Conservation (phyloP, 2,797 vertebrate genomes). For the Champsocephalus gunnari region DNA sequence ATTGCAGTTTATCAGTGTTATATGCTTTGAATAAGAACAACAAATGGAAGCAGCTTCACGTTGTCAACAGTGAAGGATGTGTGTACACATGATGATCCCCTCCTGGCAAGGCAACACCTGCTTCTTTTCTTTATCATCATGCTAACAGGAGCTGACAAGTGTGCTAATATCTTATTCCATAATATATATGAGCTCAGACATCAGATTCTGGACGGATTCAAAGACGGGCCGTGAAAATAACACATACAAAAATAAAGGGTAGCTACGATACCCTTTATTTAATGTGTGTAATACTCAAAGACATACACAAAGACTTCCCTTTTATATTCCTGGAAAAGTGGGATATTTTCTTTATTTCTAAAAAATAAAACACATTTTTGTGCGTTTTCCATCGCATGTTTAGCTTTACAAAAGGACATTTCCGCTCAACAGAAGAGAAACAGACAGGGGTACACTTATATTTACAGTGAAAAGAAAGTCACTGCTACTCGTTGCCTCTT, state of each 20-base stretch:
- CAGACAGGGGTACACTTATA: neutral
- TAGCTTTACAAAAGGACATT: slow-evolving; percentile 12
- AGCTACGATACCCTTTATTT: neutral
- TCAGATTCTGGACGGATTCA: neutral
- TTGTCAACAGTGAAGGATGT: slow-evolving; percentile 62
- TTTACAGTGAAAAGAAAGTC: slow-evolving; percentile 26
- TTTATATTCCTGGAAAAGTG: slow-evolving; percentile 36
- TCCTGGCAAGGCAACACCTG: slow-evolving; percentile 74
- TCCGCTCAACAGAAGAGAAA: slow-evolving; percentile 31
- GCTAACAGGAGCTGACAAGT: slow-evolving; percentile 66
- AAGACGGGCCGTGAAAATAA: neutral
- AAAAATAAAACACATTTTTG: slow-evolving; percentile 42
- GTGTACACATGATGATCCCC: slow-evolving; percentile 64
- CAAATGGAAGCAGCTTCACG: slow-evolving; percentile 36
- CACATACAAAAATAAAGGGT: neutral
- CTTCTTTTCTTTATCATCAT: slow-evolving; percentile 52
- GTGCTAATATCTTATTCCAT: neutral
- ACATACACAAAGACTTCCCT: neutral
- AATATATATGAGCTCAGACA: neutral
- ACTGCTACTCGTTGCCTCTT: slow-evolving; percentile 43
- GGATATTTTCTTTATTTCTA: slow-evolving; percentile 47
- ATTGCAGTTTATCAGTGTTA: slow-evolving; percentile 17
- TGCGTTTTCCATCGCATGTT: slow-evolving; percentile 20
- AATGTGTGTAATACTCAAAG: neutral
- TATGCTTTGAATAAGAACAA: slow-evolving; percentile 39